A percentile compares a stretch with the other conserved stretches of the same genome.
phyloP scores from a whole-genome alignment of 1,140 invertebrate species.

The Mamestra configurata region DNA sequence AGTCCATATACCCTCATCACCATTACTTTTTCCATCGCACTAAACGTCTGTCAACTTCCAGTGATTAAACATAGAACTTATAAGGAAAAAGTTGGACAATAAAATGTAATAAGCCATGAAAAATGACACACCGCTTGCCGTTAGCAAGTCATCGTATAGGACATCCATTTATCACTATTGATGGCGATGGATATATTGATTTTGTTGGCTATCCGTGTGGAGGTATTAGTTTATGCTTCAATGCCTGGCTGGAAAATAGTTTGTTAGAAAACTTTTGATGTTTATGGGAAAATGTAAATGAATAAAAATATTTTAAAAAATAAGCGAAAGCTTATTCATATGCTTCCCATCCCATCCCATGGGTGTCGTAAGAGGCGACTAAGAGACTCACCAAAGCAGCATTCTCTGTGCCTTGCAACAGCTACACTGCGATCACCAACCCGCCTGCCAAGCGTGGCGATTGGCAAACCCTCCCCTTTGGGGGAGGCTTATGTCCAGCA shows the following conservation, averaged over 20 bases:
- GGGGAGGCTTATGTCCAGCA: no score
- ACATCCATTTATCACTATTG: slow-evolving; percentile 69
- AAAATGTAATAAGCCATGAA: slow-evolving; percentile 72
- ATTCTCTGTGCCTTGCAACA: no score
- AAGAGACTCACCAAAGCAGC: no score
- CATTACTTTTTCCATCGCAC: slow-evolving; percentile 7
- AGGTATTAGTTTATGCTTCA: background rate
- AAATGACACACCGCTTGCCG: slow-evolving; percentile 65
- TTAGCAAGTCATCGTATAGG: slow-evolving; percentile 73
- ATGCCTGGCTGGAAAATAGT: background rate
- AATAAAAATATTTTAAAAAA: no score
- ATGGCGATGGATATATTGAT: slow-evolving; percentile 44
- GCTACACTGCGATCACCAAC: no score
- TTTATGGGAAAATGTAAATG: no score
- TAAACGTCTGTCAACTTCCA: slow-evolving; percentile 17
- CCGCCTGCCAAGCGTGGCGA: no score
- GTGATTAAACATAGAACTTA: slow-evolving; percentile 47
- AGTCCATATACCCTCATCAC: background rate
- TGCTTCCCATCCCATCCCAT: no score
- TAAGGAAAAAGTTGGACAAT: slow-evolving; percentile 57
- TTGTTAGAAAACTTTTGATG: background rate
- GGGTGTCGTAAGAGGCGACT: no score
- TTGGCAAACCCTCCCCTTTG: no score
- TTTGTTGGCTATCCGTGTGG: background rate
- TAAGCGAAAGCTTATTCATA: no score